phyloP scores from a whole-genome alignment of 2,888 invertebrate genomes.

The Hyposoter didymator region DNA sequence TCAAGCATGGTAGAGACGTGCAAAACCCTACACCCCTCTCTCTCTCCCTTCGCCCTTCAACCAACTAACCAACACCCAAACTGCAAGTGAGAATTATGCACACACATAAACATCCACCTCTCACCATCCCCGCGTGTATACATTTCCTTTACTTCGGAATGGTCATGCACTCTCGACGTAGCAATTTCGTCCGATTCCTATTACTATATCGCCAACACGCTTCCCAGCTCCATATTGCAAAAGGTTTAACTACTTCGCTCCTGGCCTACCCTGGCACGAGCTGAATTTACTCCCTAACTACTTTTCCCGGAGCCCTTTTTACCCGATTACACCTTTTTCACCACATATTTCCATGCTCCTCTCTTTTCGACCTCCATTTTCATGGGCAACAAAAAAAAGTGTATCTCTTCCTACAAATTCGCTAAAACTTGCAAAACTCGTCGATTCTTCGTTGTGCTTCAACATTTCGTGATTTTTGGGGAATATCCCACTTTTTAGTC shows the following conservation, averaged over 20 bases:
- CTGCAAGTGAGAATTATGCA: conserved; percentile 38
- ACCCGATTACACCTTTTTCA: conserved; percentile 24
- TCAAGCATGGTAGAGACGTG: conserved; percentile 48
- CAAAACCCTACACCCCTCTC: conserved; percentile 20
- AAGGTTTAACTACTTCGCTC: conserved; percentile 37
- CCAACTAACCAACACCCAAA: conserved; percentile 13
- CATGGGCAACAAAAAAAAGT: not conserved
- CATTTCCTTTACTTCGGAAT: conserved; percentile 26
- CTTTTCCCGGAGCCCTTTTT: conserved; percentile 23
- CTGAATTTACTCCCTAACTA: conserved; percentile 25
- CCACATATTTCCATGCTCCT: conserved; percentile 12
- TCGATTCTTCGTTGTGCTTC: not conserved
- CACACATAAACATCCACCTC: conserved; percentile 45
- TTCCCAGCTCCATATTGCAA: conserved; percentile 20
- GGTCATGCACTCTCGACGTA: conserved; percentile 37
- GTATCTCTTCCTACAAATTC: not conserved
- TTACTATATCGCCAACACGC: not conserved
- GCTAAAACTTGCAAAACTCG: not conserved
- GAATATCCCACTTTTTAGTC: not conserved
- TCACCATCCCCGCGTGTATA: conserved; percentile 14
- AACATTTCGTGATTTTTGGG: not conserved
- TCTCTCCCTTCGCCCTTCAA: not conserved
- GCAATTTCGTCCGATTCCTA: conserved; percentile 33
- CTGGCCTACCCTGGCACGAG: conserved; percentile 40
- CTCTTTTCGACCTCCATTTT: not conserved